Evolutionary conservation across 2,113 vertebrate species (phyloP).

Genomic region (Meriones unguiculatus): DNA sequence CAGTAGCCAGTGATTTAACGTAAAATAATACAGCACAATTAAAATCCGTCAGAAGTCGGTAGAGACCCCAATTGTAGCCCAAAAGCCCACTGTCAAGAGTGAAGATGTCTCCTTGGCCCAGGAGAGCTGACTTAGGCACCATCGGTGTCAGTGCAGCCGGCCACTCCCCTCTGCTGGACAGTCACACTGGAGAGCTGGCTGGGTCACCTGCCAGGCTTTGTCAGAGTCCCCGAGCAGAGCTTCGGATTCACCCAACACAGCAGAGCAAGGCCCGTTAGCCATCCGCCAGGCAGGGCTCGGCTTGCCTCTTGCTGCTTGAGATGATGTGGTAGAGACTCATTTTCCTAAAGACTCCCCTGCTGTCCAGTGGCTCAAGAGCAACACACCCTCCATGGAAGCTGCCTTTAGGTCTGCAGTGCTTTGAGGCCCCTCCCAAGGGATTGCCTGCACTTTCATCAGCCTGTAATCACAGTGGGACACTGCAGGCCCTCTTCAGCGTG

Average conservation of each 20-base stretch:
- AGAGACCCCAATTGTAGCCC: not conserved
- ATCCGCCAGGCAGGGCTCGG: accelerated
- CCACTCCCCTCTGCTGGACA: not conserved
- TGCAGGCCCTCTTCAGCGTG: not conserved
- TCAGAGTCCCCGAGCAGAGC: not conserved
- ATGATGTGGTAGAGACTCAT: too few relatives aligned
- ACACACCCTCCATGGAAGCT: not conserved
- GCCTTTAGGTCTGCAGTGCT: not conserved
- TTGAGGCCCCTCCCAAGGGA: not conserved
- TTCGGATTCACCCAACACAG: accelerated
- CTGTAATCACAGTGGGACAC: too few relatives aligned
- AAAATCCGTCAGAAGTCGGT: not conserved
- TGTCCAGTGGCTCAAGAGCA: not conserved
- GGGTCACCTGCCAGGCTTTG: not conserved
- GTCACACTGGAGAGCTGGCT: not conserved
- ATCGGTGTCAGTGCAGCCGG: accelerated
- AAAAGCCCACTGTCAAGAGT: not conserved
- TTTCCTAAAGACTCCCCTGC: too few relatives aligned
- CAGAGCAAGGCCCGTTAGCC: not conserved
- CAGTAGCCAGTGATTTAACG: not conserved
- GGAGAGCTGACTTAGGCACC: too few relatives aligned
- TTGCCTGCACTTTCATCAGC: not conserved
- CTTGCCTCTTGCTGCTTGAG: not conserved
- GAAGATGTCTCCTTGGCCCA: not conserved
- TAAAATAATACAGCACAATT: not conserved